These are phyloP conservation scores for Ichneumoninae sp. DNA, from an alignment of 2,888 invertebrate genomes.

Conservation along the genomic window DNA sequence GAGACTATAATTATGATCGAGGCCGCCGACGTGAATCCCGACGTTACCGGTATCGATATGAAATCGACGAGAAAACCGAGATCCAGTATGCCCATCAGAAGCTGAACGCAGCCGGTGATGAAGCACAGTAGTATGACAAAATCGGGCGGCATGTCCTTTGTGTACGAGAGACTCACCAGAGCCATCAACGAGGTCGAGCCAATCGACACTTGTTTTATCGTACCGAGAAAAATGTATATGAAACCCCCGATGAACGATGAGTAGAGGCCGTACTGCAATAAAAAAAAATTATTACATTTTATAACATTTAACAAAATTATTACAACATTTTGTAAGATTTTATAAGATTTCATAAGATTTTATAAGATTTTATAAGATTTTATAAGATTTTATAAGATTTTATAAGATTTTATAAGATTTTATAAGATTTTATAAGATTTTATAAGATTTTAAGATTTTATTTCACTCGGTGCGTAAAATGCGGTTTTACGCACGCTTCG, in stretches of 20 bases:
- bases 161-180: conserved; percentile 91
- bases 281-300: background rate
- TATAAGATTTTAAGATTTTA: no score
- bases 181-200: conserved; percentile 98
- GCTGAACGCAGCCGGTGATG: conserved; percentile 91
- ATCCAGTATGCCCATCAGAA: conserved; percentile 92
- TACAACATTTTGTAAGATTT: conserved; percentile 2
- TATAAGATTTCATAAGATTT: no score
- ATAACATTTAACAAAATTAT: conserved; percentile 5
- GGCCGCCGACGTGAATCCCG: conserved; percentile 94
- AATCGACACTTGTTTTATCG: conserved; percentile 93
- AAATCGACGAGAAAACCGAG: conserved; percentile 94
- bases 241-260: conserved; percentile 94
- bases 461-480: no score
- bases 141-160: conserved; percentile 89
- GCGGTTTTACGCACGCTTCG: no score
- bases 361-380: no score
- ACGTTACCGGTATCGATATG: conserved; percentile 93
- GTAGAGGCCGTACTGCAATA: conserved; percentile 92
- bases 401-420: background rate
- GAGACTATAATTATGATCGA: conserved; percentile 91
- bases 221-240: conserved; percentile 94
- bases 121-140: conserved; percentile 92
- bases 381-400: no score
- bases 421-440: background rate